phyloP scores from a whole-genome alignment of 2,113 vertebrate genomes.

The Anseranas semipalmata region DNA sequence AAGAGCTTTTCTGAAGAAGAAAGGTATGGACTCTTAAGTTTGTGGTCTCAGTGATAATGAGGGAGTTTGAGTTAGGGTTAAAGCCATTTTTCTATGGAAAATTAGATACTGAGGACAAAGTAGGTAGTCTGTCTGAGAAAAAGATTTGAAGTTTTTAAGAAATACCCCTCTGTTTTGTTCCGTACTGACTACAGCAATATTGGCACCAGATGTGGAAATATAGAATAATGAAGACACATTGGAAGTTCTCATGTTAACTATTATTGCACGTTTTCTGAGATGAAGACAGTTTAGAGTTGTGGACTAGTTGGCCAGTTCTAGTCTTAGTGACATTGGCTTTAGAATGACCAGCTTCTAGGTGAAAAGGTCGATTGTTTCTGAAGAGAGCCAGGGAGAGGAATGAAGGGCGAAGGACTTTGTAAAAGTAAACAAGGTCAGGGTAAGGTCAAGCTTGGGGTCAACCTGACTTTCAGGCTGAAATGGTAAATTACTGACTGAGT shows the following conservation, averaged over 20 bases:
- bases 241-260: neutral
- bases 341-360: slow-evolving; percentile 13
- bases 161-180: neutral
- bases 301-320: neutral
- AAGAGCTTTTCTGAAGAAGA: slow-evolving; percentile 95
- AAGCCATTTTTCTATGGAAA: neutral
- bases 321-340: neutral
- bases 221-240: neutral
- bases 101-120: neutral
- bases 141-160: neutral
- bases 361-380: slow-evolving; percentile 53
- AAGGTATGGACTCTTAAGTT: slow-evolving; percentile 82
- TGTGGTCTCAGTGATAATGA: neutral
- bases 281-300: neutral
- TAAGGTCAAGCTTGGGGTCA: slow-evolving; percentile 66
- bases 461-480: slow-evolving; percentile 60
- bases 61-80: neutral
- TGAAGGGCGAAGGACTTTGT: slow-evolving; percentile 33
- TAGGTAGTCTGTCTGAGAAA: neutral
- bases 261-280: neutral
- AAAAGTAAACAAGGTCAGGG: slow-evolving; percentile 65
- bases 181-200: neutral
- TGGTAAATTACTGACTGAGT: slow-evolving; percentile 62
- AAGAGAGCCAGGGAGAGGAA: slow-evolving; percentile 9
- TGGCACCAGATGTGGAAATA: slow-evolving; percentile 34